phyloP scores from a whole-genome alignment of 2,888 invertebrate species.

The Nebria brevicollis region DNA sequence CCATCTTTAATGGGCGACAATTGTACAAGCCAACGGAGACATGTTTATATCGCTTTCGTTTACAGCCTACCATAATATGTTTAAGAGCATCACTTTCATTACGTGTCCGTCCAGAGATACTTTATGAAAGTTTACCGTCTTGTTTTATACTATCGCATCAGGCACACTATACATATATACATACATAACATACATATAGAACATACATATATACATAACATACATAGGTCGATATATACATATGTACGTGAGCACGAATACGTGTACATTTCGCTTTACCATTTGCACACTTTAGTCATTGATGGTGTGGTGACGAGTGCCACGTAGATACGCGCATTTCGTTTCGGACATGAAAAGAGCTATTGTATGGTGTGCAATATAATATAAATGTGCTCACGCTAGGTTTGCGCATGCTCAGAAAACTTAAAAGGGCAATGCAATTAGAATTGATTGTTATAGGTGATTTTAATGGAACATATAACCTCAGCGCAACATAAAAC shows the following conservation, averaged over 20 bases:
- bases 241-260: not conserved
- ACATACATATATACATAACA: not conserved
- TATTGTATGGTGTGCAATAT: not conserved
- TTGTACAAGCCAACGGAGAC: conserved; percentile 36
- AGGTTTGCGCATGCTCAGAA: not conserved
- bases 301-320: not conserved
- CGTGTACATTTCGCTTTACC: not conserved
- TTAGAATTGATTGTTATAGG: conserved; percentile 63
- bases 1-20: conserved; percentile 44
- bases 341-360: conserved; percentile 1
- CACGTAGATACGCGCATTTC: not conserved
- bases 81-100: conserved; percentile 45
- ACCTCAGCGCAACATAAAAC: conserved; percentile 59
- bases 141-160: conserved; percentile 7
- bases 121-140: conserved; percentile 10
- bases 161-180: conserved; percentile 8
- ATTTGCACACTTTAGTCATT: not conserved
- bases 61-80: conserved; percentile 44
- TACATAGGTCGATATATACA: not conserved
- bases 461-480: conserved; percentile 61
- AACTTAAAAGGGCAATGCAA: conserved; percentile 61
- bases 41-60: conserved; percentile 44
- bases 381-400: not conserved
- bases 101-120: not conserved
- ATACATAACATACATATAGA: not conserved